Evolutionary conservation across 2,113 vertebrate genomes (phyloP).

Genomic region (Hippocampus guttulatus): DNA sequence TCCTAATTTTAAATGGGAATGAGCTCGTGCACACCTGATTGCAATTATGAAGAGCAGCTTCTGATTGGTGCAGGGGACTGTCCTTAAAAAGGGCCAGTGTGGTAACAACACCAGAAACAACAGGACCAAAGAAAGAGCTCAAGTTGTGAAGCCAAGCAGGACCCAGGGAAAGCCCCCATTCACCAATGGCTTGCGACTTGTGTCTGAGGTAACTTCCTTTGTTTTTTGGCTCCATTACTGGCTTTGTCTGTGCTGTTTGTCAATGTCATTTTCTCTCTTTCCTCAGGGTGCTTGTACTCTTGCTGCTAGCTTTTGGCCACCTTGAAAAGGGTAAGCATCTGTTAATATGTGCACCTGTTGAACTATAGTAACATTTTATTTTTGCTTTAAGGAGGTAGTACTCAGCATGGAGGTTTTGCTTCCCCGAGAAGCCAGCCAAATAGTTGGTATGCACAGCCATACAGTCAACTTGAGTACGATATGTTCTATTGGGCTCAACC

Average conservation of each 20-base stretch:
- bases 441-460: background rate
- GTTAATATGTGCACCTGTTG: background rate
- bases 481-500: background rate
- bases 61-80: background rate
- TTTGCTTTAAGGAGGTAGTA: background rate
- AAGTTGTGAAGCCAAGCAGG: background rate
- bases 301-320: background rate
- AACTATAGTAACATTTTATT: background rate
- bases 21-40: background rate
- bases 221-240: background rate
- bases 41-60: background rate
- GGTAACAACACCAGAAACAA: background rate
- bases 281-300: conserved; percentile 1
- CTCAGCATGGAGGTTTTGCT: background rate
- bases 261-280: background rate
- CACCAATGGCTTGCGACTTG: background rate
- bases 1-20: background rate
- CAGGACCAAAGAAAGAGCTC: background rate
- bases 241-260: background rate
- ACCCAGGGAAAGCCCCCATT: background rate
- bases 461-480: background rate
- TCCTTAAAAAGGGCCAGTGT: background rate
- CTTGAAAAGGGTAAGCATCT: background rate
- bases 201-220: background rate
- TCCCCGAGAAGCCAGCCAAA: background rate